phyloP scores from a whole-genome alignment of 2,113 vertebrate genomes.

The Cyrtonyx montezumae region DNA sequence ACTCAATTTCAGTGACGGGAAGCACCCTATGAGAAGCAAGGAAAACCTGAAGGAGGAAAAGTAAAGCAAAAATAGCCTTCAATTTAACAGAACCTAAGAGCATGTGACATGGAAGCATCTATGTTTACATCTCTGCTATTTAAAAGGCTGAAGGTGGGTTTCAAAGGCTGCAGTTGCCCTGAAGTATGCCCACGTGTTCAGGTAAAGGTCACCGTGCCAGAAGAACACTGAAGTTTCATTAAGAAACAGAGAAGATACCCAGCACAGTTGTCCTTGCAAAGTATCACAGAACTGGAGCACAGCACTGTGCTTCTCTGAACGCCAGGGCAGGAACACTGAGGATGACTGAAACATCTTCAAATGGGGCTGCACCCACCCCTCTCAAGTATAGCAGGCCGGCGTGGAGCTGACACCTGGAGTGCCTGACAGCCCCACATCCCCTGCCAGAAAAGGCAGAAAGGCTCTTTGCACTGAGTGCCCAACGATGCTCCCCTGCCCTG shows the following conservation, averaged over 20 bases:
- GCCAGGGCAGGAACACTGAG: neutral
- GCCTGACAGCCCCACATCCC: neutral
- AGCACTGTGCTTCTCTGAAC: neutral
- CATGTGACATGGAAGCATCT: neutral
- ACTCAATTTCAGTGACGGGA: neutral
- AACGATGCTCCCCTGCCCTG: fast-evolving
- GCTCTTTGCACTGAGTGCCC: fast-evolving
- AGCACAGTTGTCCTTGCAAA: neutral
- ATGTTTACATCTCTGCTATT: neutral
- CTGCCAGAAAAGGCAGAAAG: neutral
- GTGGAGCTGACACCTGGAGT: too few species aligned
- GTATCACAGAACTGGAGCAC: neutral
- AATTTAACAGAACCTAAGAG: neutral
- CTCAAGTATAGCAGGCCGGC: too few species aligned
- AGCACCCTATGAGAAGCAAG: neutral
- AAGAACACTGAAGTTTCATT: neutral
- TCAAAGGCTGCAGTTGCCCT: neutral
- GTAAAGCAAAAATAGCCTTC: neutral
- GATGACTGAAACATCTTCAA: neutral
- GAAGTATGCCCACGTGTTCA: neutral
- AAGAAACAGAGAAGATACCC: neutral
- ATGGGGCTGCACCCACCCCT: neutral
- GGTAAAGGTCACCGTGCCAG: too few species aligned
- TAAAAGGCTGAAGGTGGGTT: neutral
- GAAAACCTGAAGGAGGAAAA: neutral